Evolutionary conservation across 2,888 invertebrate genomes (phyloP).

Genomic region (Seira sanloemensis): DNA sequence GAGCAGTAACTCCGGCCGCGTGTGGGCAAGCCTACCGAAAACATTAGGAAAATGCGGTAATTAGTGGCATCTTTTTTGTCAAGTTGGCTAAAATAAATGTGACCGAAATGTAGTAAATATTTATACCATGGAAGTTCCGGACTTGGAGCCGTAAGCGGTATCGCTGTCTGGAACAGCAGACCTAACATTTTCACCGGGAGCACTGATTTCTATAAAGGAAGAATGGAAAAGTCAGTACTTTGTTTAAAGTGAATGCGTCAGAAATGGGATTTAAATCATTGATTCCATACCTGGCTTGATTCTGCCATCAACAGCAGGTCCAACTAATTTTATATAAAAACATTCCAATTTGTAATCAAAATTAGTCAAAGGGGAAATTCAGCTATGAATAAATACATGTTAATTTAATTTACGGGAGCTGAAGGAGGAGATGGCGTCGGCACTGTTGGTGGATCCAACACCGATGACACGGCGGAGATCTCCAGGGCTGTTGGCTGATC

Average conservation of each 20-base stretch:
- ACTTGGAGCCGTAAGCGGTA: neutral
- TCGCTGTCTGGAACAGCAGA: neutral
- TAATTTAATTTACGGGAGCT: too few relatives aligned
- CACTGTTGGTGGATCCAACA: slow-evolving; percentile 30
- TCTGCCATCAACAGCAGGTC: slow-evolving; percentile 14
- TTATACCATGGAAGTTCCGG: slow-evolving; percentile 46
- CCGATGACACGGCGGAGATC: slow-evolving; percentile 24
- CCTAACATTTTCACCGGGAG: slow-evolving; percentile 22
- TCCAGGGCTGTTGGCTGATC: slow-evolving; percentile 38
- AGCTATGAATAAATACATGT: too few relatives aligned
- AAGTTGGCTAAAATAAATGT: neutral
- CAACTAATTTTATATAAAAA: neutral
- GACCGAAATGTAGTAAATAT: neutral
- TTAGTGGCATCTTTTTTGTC: too few relatives aligned
- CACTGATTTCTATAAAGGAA: slow-evolving; percentile 12
- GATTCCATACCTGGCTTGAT: slow-evolving; percentile 6
- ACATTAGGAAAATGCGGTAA: neutral
- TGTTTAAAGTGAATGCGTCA: neutral
- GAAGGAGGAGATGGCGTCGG: slow-evolving; percentile 30
- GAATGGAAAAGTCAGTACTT: neutral
- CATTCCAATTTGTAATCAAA: neutral
- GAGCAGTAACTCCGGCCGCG: slow-evolving; percentile 57
- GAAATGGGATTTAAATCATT: neutral
- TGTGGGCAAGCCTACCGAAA: slow-evolving; percentile 44
- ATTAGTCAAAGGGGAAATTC: slow-evolving; percentile 6